phyloP scores from a whole-genome alignment of 2,113 vertebrate species.

The Engraulis encrasicolus region DNA sequence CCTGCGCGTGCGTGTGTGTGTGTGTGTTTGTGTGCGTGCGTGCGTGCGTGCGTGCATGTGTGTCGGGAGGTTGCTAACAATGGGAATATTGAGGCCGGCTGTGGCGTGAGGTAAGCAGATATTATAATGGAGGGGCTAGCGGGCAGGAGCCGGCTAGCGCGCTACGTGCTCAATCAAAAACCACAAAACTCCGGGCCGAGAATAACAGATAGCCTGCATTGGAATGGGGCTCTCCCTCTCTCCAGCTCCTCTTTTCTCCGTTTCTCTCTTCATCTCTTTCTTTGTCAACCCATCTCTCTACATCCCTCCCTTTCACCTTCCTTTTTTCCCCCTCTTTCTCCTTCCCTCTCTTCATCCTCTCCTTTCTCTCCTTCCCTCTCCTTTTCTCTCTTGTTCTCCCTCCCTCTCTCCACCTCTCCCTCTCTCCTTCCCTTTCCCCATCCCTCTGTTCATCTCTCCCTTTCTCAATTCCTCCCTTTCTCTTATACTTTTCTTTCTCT shows the following conservation, averaged over 20 bases:
- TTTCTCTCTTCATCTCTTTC: not conserved
- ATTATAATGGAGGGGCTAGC: not conserved
- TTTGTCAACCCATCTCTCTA: not conserved
- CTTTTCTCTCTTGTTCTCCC: no score
- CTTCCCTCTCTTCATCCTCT: not conserved
- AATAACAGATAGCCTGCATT: no score
- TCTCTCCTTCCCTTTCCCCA: no score
- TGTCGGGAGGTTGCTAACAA: slow-evolving; percentile 53
- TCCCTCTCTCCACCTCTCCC: no score
- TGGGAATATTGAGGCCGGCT: slow-evolving; percentile 50
- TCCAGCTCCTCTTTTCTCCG: no score
- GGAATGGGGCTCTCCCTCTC: no score
- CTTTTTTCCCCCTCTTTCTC: not conserved
- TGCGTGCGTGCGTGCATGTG: no score
- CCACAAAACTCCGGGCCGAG: not conserved
- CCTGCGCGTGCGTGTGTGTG: no score
- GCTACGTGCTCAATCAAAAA: not conserved
- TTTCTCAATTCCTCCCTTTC: not conserved
- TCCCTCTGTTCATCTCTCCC: no score
- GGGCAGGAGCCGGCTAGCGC: not conserved
- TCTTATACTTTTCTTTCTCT: slow-evolving; percentile 24
- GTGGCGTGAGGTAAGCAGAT: not conserved
- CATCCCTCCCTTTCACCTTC: not conserved
- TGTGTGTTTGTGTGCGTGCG: no score
- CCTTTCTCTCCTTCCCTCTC: not conserved